Evolutionary conservation across 23 tunicate species (phyloP), one percentile per base, ranked within the genome.

Genomic region (Botrylloides violaceus): DNA sequence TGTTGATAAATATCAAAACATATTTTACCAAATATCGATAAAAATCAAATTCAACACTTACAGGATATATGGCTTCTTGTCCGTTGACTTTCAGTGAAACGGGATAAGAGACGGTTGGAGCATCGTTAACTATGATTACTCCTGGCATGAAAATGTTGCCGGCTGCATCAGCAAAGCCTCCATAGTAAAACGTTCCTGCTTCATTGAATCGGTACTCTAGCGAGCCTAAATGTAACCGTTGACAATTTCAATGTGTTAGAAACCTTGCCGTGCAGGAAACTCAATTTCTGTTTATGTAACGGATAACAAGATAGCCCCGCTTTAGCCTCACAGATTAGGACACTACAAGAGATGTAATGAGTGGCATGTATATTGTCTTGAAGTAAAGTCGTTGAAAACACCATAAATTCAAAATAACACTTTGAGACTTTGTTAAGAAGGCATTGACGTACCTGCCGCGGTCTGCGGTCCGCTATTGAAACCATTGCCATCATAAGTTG

Each of bases 61-160:
- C 70, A 3, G 34, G 29, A 37, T 37, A 38, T 18, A 26, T 19
- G 4, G 74, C 74, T 43, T 68, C 58, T 1, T 32, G 0, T 0
- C 57, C 58, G 12, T 56, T 26, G 12, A 22, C 29, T 43, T 38
- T 37, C 23, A 68, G 56, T 0, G 58, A 24, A 68, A 43, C 74
- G 1, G 57, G 20, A 4, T 12, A 15, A 0, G 74, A 37, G n/a
- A 43, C 74, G 57, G 36, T 56, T 2, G 56, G n/a, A 0, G 74
- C 49, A 15, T 68, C 74, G 15, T 9, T n/a, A 15, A 87, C 95
- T 20, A 36, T 63, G 2, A 87, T 57, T 3, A 55, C 59, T 22
- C 86, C 86, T 9, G 78, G 58, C 95, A 87, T 87, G 66, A 76
- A 61, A 6, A 87, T 29, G 23, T 61, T 37, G 59, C 86, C 63